Evolutionary conservation across 2,888 invertebrate species (phyloP).

Genomic region (Geophilus truncorum): DNA sequence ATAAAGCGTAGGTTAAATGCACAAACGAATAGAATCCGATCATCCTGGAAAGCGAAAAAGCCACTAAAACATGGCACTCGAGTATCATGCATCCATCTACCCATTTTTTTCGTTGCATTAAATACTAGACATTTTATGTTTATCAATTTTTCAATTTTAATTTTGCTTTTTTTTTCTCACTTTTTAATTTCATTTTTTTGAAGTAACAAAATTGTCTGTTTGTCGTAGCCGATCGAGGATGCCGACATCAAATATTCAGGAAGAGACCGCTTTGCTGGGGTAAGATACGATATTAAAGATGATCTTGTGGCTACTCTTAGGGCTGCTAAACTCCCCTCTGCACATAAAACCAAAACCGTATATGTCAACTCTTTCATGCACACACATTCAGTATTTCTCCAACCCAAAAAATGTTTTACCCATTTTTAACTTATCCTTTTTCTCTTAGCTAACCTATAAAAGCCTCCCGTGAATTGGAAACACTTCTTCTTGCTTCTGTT

Average conservation of each 20-base stretch:
- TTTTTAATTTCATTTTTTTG: too few species aligned
- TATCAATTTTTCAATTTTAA: background rate
- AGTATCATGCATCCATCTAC: background rate
- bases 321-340: too few species aligned
- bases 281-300: slow-evolving; percentile 55
- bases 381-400: too few species aligned
- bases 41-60: background rate
- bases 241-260: slow-evolving; percentile 44
- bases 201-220: background rate
- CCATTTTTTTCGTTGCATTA: background rate
- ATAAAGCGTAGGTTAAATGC: too few species aligned
- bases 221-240: background rate
- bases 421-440: too few species aligned
- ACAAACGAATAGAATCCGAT: too few species aligned
- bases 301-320: background rate
- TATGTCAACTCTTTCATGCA: too few species aligned
- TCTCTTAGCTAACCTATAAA: too few species aligned
- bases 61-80: background rate
- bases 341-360: too few species aligned
- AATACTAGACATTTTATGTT: background rate
- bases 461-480: too few species aligned
- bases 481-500: too few species aligned
- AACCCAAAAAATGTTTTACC: too few species aligned
- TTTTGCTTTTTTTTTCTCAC: background rate
- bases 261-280: slow-evolving; percentile 68